Conservation (phyloP, 1,140 invertebrate species). For the Globodera rostochiensis region DNA sequence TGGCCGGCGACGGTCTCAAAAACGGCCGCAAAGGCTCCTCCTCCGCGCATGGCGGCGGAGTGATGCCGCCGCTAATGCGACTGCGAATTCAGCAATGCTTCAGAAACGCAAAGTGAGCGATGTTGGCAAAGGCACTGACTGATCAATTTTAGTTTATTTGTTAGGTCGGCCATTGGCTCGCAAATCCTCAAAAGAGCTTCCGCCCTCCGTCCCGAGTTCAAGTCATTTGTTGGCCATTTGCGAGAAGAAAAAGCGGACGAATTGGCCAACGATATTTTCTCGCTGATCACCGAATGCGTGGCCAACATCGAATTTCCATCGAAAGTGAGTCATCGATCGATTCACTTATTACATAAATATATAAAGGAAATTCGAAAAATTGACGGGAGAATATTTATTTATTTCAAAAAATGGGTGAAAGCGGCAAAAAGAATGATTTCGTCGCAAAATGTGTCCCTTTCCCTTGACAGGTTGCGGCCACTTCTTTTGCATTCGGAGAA, state of each 20-base stretch:
- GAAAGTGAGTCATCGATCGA: constrained; percentile 34
- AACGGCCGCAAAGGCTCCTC: constrained; percentile 11
- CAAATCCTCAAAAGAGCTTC: constrained; percentile 58
- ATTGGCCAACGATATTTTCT: constrained; percentile 45
- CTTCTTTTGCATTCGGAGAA: constrained; percentile 53
- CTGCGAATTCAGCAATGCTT: constrained; percentile 62
- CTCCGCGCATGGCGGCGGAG: constrained; percentile 13
- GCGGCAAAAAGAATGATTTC: neutral
- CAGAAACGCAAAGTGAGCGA: constrained; percentile 58
- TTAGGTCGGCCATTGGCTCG: constrained; percentile 57
- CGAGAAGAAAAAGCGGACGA: constrained; percentile 52
- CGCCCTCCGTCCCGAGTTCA: constrained; percentile 55
- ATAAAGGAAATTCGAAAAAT: no score
- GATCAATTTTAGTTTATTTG: constrained; percentile 9
- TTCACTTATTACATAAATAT: neutral
- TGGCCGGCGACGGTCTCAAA: neutral
- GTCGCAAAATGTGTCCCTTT: constrained; percentile 9
- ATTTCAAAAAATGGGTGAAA: constrained; percentile 21
- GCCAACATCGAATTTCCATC: constrained; percentile 52
- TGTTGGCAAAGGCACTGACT: constrained; percentile 8
- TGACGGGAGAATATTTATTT: neutral
- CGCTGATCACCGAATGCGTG: constrained; percentile 56
- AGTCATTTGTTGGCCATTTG: constrained; percentile 52
- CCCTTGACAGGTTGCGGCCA: constrained; percentile 46
- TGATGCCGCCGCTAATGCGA: constrained; percentile 55